Conservation (phyloP, 1,140 invertebrate species). For the Bombus fervidus region DNA sequence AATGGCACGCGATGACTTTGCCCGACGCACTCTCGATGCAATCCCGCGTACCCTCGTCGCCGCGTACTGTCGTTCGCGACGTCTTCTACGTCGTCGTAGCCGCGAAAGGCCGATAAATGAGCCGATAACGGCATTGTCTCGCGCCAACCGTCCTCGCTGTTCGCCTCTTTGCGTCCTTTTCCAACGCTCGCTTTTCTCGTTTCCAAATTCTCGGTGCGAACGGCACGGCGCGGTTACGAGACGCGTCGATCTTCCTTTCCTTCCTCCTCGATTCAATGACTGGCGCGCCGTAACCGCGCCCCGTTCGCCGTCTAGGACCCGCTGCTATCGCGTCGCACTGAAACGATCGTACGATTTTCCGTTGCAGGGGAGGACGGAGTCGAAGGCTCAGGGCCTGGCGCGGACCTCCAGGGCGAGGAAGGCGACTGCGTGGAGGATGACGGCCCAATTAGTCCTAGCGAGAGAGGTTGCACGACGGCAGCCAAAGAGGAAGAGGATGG, state of each 20-base stretch:
- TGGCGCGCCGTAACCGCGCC: too few species aligned
- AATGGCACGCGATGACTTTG: conserved; percentile 63
- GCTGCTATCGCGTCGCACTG: too few species aligned
- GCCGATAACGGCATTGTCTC: conserved; percentile 80
- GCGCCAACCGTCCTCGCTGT: conserved; percentile 65
- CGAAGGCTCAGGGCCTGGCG: conserved; percentile 81
- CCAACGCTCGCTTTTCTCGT: conserved; percentile 46
- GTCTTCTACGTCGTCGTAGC: conserved; percentile 49
- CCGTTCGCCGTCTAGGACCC: too few species aligned
- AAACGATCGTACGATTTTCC: conserved; percentile 40
- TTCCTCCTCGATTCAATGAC: not conserved
- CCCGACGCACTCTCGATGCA: conserved; percentile 65
- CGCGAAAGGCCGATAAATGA: conserved; percentile 81
- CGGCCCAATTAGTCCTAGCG: conserved; percentile 83
- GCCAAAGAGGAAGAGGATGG: conserved; percentile 80
- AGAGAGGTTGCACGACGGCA: conserved; percentile 77
- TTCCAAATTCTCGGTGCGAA: conserved; percentile 42
- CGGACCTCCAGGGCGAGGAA: conserved; percentile 82
- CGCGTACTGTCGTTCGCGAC: conserved; percentile 19
- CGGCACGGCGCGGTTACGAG: conserved; percentile 2
- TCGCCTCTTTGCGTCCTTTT: conserved; percentile 52
- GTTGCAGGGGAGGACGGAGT: conserved; percentile 85
- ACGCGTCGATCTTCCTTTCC: conserved; percentile 6
- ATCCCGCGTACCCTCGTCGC: conserved; percentile 23
- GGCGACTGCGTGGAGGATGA: conserved; percentile 83